phyloP scores from a whole-genome alignment of 2,797 vertebrate genomes.

The Lagocephalus sceleratus region DNA sequence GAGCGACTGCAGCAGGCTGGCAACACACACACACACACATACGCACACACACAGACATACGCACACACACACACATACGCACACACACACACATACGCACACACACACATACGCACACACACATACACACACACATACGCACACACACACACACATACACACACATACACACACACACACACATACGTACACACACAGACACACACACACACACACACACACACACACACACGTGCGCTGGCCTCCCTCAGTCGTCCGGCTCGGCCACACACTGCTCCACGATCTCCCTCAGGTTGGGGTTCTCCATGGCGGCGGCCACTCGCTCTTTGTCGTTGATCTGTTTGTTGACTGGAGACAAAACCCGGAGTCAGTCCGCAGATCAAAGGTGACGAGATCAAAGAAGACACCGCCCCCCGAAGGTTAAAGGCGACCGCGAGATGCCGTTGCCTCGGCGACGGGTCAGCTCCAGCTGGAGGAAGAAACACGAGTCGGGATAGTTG shows the following conservation, averaged over 20 bases:
- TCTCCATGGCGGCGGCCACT: slow-evolving; percentile 97
- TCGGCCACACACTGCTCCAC: slow-evolving; percentile 95
- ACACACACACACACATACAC: no score
- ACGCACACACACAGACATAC: neutral
- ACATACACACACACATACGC: neutral
- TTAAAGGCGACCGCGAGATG: no score
- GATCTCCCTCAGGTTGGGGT: slow-evolving; percentile 89
- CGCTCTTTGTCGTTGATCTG: slow-evolving; percentile 98
- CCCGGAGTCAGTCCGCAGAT: neutral
- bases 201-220: slow-evolving; percentile 1
- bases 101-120: neutral
- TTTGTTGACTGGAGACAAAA: slow-evolving; percentile 87
- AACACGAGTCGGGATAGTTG: no score
- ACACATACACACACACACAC: no score
- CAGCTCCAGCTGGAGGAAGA: no score
- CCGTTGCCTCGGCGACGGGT: no score
- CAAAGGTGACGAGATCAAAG: no score
- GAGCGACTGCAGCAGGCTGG: no score
- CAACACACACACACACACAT: no score
- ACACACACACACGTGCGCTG: neutral
- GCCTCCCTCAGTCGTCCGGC: slow-evolving; percentile 78
- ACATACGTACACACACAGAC: neutral
- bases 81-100: neutral
- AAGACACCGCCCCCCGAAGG: no score
- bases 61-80: neutral